Percentiles rank a stretch among this genome's conserved stretches.
These are phyloP conservation scores for Chloromyia formosa DNA, from an alignment of 2,888 invertebrate genomes.

Conservation along the genomic window DNA sequence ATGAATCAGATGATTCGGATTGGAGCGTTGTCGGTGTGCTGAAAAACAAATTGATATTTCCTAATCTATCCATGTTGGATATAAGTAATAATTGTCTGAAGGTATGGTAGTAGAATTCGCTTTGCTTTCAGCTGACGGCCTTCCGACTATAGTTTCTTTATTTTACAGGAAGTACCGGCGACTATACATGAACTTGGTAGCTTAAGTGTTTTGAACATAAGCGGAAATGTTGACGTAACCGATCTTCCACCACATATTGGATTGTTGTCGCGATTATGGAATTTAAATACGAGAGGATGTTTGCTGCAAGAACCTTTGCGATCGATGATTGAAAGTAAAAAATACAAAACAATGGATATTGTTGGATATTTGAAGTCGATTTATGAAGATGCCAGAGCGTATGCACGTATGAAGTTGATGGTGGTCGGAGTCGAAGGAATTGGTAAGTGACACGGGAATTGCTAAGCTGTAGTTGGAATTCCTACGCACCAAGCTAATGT, in stretches of 20 bases:
- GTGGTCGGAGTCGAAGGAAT: constrained; percentile 90
- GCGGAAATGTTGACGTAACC: constrained; percentile 74
- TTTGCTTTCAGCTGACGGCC: too few relatives aligned
- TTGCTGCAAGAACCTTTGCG: constrained; percentile 86
- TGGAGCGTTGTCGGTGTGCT: constrained; percentile 68
- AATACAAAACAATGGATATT: constrained; percentile 94
- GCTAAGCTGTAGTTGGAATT: background rate
- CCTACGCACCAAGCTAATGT: background rate
- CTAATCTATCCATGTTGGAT: constrained; percentile 93
- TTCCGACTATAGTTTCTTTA: background rate
- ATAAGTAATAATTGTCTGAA: constrained; percentile 86
- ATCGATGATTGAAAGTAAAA: constrained; percentile 90
- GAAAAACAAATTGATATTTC: constrained; percentile 83
- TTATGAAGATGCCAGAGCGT: constrained; percentile 88
- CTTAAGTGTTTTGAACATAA: constrained; percentile 93
- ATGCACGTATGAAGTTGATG: constrained; percentile 96
- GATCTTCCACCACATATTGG: constrained; percentile 97
- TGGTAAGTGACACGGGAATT: constrained; percentile 63
- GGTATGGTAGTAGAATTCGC: constrained; percentile 47
- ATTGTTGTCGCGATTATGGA: constrained; percentile 92
- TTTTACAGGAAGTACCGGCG: constrained; percentile 73
- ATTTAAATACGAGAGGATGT: constrained; percentile 91
- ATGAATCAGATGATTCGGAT: constrained; percentile 70
- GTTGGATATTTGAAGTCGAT: constrained; percentile 89
- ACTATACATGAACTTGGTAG: constrained; percentile 86